Evolutionary conservation across 2,113 vertebrate species (phyloP).

Genomic region (Daubentonia madagascariensis): DNA sequence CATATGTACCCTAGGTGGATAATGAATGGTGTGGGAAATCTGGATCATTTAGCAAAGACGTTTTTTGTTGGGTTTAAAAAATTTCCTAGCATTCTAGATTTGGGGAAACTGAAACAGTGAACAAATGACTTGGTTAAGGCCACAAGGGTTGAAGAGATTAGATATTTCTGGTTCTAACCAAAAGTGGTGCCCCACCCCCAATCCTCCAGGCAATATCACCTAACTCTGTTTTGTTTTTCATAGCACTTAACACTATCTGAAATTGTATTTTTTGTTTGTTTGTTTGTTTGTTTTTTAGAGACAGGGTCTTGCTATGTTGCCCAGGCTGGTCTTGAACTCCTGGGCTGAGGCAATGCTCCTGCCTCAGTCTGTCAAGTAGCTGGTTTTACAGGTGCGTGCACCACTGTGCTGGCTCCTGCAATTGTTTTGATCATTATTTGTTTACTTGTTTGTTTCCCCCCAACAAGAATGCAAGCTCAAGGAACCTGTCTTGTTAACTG

Average conservation of each 20-base stretch:
- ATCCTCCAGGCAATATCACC: background rate
- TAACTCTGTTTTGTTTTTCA: background rate
- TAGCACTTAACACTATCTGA: background rate
- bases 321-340: background rate
- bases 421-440: background rate
- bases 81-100: constrained; percentile 3
- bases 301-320: background rate
- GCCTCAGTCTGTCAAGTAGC: background rate
- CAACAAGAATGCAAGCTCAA: background rate
- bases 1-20: background rate
- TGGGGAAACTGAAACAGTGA: background rate
- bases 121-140: background rate
- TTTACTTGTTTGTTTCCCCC: background rate
- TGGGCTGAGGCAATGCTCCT: background rate
- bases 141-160: background rate
- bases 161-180: background rate
- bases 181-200: background rate
- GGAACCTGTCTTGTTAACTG: background rate
- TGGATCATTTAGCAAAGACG: background rate
- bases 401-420: background rate
- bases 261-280: background rate
- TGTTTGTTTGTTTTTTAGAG: background rate
- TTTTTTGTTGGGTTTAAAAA: background rate
- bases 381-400: background rate
- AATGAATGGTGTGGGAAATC: background rate